Evolutionary conservation across 1,140 invertebrate species (phyloP), one percentile per base, ranked within the genome.

Genomic region (Drosophila melanica): DNA sequence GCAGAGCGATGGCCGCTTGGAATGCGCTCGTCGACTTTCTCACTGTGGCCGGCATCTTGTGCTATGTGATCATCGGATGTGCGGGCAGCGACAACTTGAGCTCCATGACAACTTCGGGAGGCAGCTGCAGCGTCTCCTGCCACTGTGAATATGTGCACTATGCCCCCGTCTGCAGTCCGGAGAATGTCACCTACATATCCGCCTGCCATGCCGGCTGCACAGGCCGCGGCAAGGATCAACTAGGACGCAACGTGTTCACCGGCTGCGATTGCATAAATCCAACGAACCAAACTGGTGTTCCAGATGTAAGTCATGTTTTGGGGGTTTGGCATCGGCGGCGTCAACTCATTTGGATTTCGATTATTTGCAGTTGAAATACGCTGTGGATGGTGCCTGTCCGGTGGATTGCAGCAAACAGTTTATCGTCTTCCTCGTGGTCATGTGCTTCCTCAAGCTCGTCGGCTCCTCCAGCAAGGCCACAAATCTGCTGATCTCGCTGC

Each of bases 181-280:
- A 93, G 37, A 93, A 93, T 6, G 80, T 90, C 0, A 95, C 94
- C 9, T 96, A 93, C 77, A 95, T 95, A 77, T 96, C 95, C 0
- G 93, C 95, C 3, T 96, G 95, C 84, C 95, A 95, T 82, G 95
- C 95, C 33, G 95, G 95, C 1, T 96, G 95, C 78, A 91, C 90
- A 0, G 67, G 89, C 14, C 81, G 91, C 10, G 65, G 44, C 10
- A 62, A 63, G 20, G 74, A 75, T 18, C 59, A 72, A 1, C 79
- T 92, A 23, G 92, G 90, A 11, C 91, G 60, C 12, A 91, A 81
- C 20, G 79, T 93, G 58, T 91, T 59, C 14, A 71, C 73, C 1
- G 69, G 66, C 10, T 89, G 80, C 37, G 54, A 39, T 1, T 82
- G 81, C 58, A 59, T 89, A 11, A 9, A n/a, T 9, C 10, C 27